These are phyloP conservation scores for Ardeotis arabs DNA, from an alignment of 2,113 vertebrate species.

Conservation along the genomic window DNA sequence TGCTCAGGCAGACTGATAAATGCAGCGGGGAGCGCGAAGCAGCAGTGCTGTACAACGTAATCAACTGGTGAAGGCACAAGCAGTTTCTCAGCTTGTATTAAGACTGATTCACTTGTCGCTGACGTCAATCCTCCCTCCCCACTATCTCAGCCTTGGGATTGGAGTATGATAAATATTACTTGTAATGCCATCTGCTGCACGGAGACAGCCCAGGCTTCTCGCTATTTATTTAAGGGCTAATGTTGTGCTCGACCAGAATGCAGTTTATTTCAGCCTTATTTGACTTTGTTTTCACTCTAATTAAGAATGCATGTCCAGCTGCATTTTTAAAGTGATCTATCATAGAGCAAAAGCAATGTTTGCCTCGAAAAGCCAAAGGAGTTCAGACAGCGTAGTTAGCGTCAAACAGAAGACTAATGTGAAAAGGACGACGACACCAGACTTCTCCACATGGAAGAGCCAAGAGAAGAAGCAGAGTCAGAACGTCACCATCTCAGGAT, in stretches of 20 bases:
- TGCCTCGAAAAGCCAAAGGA: neutral
- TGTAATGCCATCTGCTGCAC: slow-evolving; percentile 65
- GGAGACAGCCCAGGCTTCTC: neutral
- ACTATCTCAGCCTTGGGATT: neutral
- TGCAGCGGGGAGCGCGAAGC: rapidly evolving
- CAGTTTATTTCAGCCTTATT: slow-evolving; percentile 33
- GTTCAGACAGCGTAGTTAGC: neutral
- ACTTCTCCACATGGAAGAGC: neutral
- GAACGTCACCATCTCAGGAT: neutral
- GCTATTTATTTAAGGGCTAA: slow-evolving; percentile 8
- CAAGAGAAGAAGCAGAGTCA: neutral
- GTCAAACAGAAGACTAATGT: neutral
- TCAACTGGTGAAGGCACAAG: neutral
- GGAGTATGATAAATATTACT: slow-evolving; percentile 44
- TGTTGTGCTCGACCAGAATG: neutral
- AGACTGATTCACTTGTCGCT: slow-evolving; percentile 35
- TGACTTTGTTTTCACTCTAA: slow-evolving; percentile 19
- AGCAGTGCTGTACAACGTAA: neutral
- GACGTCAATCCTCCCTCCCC: slow-evolving; percentile 1
- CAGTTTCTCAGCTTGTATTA: slow-evolving; percentile 11
- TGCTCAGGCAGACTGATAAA: neutral
- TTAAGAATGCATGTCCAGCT: neutral
- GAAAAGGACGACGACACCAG: neutral
- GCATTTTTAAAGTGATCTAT: neutral
- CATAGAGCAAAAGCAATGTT: neutral